Evolutionary conservation across 92 coral and sea anemone genomes (phyloP).

Genomic region (Epizoanthus stellaris): DNA sequence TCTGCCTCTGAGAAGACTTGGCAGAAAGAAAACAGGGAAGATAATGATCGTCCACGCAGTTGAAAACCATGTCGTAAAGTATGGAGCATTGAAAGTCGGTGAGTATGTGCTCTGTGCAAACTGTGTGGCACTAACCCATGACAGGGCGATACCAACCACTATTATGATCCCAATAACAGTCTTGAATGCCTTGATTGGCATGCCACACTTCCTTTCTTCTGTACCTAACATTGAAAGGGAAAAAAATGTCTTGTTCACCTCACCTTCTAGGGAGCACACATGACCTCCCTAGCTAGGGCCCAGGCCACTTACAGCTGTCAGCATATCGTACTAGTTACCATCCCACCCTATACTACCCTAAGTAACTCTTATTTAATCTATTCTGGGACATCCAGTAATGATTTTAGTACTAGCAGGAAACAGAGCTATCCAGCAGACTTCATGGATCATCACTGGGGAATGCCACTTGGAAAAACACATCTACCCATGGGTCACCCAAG

Average conservation of each 20-base stretch:
- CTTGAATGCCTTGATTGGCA: conserved; percentile 45
- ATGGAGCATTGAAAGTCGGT: conserved; percentile 81
- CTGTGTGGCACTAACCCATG: conserved; percentile 91
- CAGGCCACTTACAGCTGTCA: too few species aligned
- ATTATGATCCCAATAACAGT: conserved; percentile 71
- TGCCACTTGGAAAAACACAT: too few species aligned
- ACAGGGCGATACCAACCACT: conserved; percentile 78
- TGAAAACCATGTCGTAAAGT: conserved; percentile 83
- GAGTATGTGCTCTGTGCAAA: conserved; percentile 87
- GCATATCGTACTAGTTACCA: too few species aligned
- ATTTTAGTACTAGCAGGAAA: too few species aligned
- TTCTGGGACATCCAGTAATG: too few species aligned
- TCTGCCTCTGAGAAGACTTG: conserved; percentile 50
- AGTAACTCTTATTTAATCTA: too few species aligned
- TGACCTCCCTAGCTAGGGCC: too few species aligned
- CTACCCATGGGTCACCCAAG: too few species aligned
- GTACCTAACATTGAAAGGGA: neutral
- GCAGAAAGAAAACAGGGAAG: conserved; percentile 70
- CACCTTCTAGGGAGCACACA: neutral
- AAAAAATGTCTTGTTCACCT: neutral
- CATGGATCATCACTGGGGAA: too few species aligned
- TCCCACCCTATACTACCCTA: too few species aligned
- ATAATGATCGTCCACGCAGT: conserved; percentile 80
- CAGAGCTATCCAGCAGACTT: too few species aligned
- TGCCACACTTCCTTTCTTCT: conserved; percentile 16